Evolutionary conservation across 2,797 vertebrate species (phyloP).

Genomic region (Odontamblyopus rebecca): DNA sequence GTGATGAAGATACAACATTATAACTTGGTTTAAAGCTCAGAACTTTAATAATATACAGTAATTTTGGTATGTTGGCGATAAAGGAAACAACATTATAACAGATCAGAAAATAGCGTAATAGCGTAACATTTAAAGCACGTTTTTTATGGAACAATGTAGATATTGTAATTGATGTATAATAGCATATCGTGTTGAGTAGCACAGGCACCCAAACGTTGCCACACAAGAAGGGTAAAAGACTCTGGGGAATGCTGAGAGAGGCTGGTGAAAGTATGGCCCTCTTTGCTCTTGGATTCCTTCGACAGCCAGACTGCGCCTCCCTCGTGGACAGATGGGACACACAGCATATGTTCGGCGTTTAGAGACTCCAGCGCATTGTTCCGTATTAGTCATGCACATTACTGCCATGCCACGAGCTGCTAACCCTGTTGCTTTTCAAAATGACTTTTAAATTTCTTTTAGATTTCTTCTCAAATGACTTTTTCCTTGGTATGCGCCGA

Average conservation of each 20-base stretch:
- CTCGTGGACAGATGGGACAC: slow-evolving; percentile 12
- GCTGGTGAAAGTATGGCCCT: slow-evolving; percentile 43
- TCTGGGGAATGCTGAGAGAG: slow-evolving; percentile 58
- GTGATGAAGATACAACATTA: neutral
- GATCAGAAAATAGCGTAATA: no score
- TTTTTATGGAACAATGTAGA: no score
- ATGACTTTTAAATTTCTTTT: neutral
- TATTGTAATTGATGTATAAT: no score
- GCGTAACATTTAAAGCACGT: no score
- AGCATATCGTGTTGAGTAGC: neutral
- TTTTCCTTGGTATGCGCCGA: neutral
- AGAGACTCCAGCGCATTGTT: neutral
- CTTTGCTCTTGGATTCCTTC: slow-evolving; percentile 50
- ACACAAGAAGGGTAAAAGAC: slow-evolving; percentile 23
- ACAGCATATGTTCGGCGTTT: slow-evolving; percentile 15
- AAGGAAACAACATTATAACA: no score
- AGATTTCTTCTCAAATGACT: neutral
- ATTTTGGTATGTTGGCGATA: no score
- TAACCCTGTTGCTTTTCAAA: neutral
- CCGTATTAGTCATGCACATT: neutral
- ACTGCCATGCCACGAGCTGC: neutral
- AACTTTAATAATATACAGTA: no score
- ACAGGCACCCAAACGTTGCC: slow-evolving; percentile 18
- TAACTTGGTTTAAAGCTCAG: no score
- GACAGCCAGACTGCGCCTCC: slow-evolving; percentile 40